Percentiles rank a stretch among this genome's conserved stretches.
phyloP scores from a whole-genome alignment of 2,797 vertebrate species.

The Mormyrops boulengeri region DNA sequence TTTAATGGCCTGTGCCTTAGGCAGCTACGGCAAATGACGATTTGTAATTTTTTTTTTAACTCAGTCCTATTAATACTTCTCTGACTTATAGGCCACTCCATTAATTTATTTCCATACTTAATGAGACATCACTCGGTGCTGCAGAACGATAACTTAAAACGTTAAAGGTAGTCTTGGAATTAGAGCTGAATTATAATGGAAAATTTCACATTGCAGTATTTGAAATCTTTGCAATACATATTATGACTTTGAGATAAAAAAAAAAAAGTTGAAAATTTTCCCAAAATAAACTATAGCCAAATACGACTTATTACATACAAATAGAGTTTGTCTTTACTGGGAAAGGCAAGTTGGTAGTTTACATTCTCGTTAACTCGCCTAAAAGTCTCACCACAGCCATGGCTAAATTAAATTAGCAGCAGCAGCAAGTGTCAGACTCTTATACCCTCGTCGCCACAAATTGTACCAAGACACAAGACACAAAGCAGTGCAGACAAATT shows the following conservation, averaged over 20 bases:
- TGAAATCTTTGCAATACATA: too few relatives aligned
- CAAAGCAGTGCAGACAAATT: neutral
- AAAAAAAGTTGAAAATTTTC: neutral
- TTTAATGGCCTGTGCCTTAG: neutral
- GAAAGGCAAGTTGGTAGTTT: neutral
- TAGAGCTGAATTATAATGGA: neutral
- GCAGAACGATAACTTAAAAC: neutral
- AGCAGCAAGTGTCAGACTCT: neutral
- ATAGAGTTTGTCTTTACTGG: neutral
- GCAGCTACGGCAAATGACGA: neutral
- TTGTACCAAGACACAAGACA: neutral
- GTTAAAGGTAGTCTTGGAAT: neutral
- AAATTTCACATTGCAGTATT: neutral
- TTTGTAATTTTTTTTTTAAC: neutral
- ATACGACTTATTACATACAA: neutral
- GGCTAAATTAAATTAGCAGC: neutral
- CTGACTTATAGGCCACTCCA: neutral
- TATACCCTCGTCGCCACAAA: neutral
- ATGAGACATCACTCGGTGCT: neutral
- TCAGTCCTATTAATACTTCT: neutral
- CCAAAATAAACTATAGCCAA: neutral
- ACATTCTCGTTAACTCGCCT: neutral
- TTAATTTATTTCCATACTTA: neutral
- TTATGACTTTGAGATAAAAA: too few relatives aligned
- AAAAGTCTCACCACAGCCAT: neutral